phyloP scores from a whole-genome alignment of 2,888 invertebrate genomes.

The Hyppa rectilinea region DNA sequence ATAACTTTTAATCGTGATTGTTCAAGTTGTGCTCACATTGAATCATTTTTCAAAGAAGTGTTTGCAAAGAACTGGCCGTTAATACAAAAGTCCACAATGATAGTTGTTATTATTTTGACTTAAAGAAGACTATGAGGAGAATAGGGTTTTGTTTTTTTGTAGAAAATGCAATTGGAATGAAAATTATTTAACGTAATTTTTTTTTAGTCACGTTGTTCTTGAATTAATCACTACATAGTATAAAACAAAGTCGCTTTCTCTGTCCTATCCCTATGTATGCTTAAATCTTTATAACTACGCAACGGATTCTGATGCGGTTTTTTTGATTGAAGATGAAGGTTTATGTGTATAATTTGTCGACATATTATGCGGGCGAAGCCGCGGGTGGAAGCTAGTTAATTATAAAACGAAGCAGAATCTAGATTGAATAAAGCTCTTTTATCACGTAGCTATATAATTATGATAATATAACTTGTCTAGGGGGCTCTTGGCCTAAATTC shows the following conservation, averaged over 20 bases:
- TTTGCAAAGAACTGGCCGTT: conserved; percentile 19
- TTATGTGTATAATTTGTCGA: no score
- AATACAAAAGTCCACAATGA: neutral
- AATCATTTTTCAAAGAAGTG: conserved; percentile 23
- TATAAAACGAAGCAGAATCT: neutral
- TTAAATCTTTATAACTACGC: no score
- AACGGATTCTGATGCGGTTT: no score
- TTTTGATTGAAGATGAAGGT: no score
- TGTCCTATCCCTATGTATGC: no score
- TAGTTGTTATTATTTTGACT: conserved; percentile 3
- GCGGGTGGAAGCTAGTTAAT: no score
- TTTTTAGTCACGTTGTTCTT: no score
- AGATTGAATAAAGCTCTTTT: neutral
- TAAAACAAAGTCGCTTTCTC: no score
- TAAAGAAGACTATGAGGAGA: neutral
- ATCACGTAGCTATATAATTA: neutral
- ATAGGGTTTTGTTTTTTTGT: neutral
- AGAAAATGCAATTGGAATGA: neutral
- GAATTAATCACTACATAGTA: no score
- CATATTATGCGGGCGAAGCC: no score
- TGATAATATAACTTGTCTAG: neutral
- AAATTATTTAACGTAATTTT: neutral
- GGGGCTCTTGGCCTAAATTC: neutral
- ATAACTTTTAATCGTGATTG: conserved; percentile 38
- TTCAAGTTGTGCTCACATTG: conserved; percentile 31